Evolutionary conservation across 2,888 invertebrate genomes (phyloP).

Genomic region (Thysanoteuthis rhombus): DNA sequence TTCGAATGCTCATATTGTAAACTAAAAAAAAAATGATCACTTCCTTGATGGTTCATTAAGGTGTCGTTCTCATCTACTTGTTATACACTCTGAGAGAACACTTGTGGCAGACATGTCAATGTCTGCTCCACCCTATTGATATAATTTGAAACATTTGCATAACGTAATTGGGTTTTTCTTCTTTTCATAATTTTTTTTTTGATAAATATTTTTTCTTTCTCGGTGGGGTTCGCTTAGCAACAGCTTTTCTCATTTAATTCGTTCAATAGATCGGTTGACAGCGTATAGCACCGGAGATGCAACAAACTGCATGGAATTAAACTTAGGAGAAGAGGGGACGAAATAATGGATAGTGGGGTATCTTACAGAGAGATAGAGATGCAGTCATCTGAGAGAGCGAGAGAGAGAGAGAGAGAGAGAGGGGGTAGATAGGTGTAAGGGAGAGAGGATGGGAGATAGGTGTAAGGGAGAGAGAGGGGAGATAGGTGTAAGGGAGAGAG

Average conservation of each 20-base stretch:
- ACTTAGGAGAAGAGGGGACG: no score
- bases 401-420: no score
- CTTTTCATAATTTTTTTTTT: background rate
- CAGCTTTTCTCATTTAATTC: background rate
- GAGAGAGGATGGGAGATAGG: background rate
- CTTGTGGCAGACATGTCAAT: background rate
- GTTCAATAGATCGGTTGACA: background rate
- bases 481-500: no score
- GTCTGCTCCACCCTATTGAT: background rate
- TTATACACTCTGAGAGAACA: no score
- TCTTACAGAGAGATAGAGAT: background rate
- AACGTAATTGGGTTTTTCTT: background rate
- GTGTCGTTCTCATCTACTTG: no score
- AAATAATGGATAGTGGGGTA: background rate
- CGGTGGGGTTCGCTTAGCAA: background rate
- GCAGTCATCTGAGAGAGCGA: background rate
- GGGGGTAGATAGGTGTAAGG: background rate
- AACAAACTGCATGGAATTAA: no score
- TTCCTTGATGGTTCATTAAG: no score
- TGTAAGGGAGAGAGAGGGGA: background rate
- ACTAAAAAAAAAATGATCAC: no score
- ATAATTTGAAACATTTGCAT: slow-evolving; percentile 1
- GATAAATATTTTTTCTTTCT: background rate
- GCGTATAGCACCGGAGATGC: no score
- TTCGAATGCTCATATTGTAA: no score